A percentile compares a stretch with the other conserved stretches of the same genome.
phyloP scores from a whole-genome alignment of 2,888 invertebrate species.

The Mythimna lalbum region DNA sequence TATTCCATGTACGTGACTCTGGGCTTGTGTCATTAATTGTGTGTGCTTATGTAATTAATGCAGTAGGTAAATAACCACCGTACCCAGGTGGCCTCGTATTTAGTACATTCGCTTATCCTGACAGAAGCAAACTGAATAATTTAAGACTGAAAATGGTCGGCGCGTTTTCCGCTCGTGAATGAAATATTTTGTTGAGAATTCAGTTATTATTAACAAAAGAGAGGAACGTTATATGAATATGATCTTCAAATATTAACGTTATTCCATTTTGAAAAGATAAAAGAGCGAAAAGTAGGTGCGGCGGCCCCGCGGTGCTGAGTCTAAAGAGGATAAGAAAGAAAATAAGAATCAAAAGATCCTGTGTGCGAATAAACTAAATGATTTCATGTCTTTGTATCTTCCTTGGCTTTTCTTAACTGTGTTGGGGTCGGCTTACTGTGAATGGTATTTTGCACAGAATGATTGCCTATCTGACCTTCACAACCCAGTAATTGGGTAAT shows the following conservation, averaged over 20 bases:
- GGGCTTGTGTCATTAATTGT: slow-evolving; percentile 31
- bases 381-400: not conserved
- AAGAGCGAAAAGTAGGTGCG: not conserved
- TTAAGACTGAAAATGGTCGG: slow-evolving; percentile 31
- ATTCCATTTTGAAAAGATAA: slow-evolving; percentile 9
- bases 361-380: not conserved
- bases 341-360: not conserved
- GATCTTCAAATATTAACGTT: slow-evolving; percentile 14
- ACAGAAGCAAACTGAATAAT: slow-evolving; percentile 50
- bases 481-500: too few relatives aligned
- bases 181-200: slow-evolving; percentile 38
- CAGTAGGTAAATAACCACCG: slow-evolving; percentile 14
- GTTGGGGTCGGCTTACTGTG: too few relatives aligned
- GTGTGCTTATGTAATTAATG: slow-evolving; percentile 43
- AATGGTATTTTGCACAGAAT: too few relatives aligned
- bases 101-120: slow-evolving; percentile 37
- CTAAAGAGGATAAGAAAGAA: slow-evolving; percentile 6
- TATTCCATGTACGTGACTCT: slow-evolving; percentile 16
- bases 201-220: slow-evolving; percentile 20
- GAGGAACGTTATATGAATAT: slow-evolving; percentile 15
- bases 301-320: too few relatives aligned
- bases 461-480: too few relatives aligned
- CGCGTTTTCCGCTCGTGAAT: slow-evolving; percentile 37
- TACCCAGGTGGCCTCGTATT: slow-evolving; percentile 38
- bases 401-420: too few relatives aligned